Evolutionary conservation across 2,888 invertebrate genomes (phyloP).

Genomic region (Drosophila anomelani): DNA sequence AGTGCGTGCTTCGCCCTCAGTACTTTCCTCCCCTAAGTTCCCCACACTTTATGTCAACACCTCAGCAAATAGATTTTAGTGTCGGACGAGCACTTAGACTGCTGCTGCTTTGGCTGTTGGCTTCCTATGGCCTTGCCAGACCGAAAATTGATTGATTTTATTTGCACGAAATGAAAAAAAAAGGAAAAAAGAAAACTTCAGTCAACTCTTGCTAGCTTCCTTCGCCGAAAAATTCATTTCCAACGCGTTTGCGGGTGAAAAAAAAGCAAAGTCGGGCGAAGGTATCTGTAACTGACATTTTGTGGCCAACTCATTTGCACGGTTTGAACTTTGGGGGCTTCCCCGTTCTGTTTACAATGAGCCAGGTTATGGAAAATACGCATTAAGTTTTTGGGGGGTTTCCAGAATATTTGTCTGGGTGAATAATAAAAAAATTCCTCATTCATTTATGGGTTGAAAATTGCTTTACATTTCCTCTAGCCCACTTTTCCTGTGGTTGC

Average conservation of each 20-base stretch:
- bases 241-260: conserved; percentile 22
- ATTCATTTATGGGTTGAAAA: conserved; percentile 37
- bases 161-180: conserved; percentile 59
- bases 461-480: conserved; percentile 34
- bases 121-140: conserved; percentile 20
- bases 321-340: conserved; percentile 42
- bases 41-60: conserved; percentile 66
- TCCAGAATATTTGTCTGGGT: not conserved
- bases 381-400: conserved; percentile 1
- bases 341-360: conserved; percentile 1
- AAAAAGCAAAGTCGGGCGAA: not conserved
- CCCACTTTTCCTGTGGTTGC: conserved; percentile 28
- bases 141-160: conserved; percentile 79
- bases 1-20: not conserved
- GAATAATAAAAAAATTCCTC: conserved; percentile 23
- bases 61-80: conserved; percentile 76
- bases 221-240: conserved; percentile 10
- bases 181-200: conserved; percentile 10
- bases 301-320: conserved; percentile 75
- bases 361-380: conserved; percentile 20
- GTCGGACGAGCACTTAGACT: conserved; percentile 68
- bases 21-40: not conserved
- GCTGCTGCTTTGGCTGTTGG: conserved; percentile 34
- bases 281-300: conserved; percentile 61
- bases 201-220: conserved; percentile 5